Base-by-base conservation (phyloP, 2,113 vertebrate species). In the Cyanoderma ruficeps region DNA sequence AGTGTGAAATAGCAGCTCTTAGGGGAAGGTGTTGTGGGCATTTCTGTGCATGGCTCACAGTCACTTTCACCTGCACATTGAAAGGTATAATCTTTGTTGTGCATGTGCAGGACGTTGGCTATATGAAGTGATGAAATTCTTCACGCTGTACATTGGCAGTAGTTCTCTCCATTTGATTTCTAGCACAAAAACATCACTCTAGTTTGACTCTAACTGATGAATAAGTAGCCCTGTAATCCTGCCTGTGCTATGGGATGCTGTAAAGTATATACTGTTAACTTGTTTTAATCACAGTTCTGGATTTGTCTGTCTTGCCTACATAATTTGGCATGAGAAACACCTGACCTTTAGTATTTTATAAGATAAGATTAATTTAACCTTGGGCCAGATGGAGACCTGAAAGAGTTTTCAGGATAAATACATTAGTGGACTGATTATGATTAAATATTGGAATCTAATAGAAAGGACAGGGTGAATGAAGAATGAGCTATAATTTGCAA, bases 361-460 rank as follows among this genome's bases (percentile, higher is more conserved):
- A 77, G 67, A 88, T 78, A 86, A 92, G 55, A 57, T 63, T 91
- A 31, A 64, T 92, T 95, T 84, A 87, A 89, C 56, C 44, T 77
- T 82, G n/a, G 69, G 27, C 56, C 83, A 79, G 69, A 82, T 78
- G 83, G 69, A 90, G 63, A 78, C 41, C 68, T 88, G 75, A 50
- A 69, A 63, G 69, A 85, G 70, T 83, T 87, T 93, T 86, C 68
- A 90, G 56, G 44, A 81, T 83, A 93, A 91, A 80, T 44, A 49
- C n/a, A 22, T 93, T 80, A 88, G 24, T 59, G 39, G 31, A 44
- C 31, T 77, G 75, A 77, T 83, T 72, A 37, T 88, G 47, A 71
- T 91, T 94, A 79, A 89, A 74, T 84, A 82, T 27, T 85, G 59
- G 50, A 90, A 61, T 79, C 49, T 69, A 49, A 28, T 86, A 80